These are phyloP conservation scores for Dicycla oo DNA, from an alignment of 2,888 invertebrate genomes.

Conservation along the genomic window DNA sequence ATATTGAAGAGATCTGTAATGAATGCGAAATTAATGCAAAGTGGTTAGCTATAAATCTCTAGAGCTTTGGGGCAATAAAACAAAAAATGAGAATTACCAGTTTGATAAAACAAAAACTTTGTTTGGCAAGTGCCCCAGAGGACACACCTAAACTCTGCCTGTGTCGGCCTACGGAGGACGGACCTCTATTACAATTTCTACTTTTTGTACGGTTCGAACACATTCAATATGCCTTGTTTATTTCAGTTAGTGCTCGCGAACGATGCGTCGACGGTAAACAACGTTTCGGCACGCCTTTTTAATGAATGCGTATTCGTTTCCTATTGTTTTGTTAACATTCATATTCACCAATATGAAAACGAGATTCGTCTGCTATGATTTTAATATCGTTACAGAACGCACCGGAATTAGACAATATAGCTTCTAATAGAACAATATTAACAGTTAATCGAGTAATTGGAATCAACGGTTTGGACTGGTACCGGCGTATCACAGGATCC, in stretches of 20 bases:
- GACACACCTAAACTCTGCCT: constrained; percentile 74
- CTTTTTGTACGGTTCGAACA: constrained; percentile 70
- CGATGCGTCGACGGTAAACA: constrained; percentile 32
- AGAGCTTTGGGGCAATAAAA: constrained; percentile 86
- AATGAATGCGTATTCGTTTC: constrained; percentile 35
- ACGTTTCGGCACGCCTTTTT: constrained; percentile 29
- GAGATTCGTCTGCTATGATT: constrained; percentile 35
- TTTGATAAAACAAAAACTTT: constrained; percentile 88
- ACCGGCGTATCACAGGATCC: constrained; percentile 65
- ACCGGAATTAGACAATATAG: constrained; percentile 66
- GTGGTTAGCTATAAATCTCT: constrained; percentile 86
- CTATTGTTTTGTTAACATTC: constrained; percentile 37
- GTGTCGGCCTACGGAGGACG: constrained; percentile 64
- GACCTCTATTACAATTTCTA: constrained; percentile 75
- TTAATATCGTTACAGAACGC: constrained; percentile 58
- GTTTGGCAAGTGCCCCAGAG: constrained; percentile 84
- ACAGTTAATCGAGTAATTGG: constrained; percentile 80
- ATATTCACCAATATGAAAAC: constrained; percentile 16
- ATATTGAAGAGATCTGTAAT: constrained; percentile 85
- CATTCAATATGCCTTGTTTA: constrained; percentile 67
- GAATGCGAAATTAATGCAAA: constrained; percentile 89
- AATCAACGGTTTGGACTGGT: constrained; percentile 78
- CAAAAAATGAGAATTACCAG: constrained; percentile 88
- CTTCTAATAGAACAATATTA: constrained; percentile 73
- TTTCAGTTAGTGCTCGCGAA: constrained; percentile 48